Conservation (phyloP, 2,113 vertebrate genomes). For the Thamnophis sirtalis region DNA sequence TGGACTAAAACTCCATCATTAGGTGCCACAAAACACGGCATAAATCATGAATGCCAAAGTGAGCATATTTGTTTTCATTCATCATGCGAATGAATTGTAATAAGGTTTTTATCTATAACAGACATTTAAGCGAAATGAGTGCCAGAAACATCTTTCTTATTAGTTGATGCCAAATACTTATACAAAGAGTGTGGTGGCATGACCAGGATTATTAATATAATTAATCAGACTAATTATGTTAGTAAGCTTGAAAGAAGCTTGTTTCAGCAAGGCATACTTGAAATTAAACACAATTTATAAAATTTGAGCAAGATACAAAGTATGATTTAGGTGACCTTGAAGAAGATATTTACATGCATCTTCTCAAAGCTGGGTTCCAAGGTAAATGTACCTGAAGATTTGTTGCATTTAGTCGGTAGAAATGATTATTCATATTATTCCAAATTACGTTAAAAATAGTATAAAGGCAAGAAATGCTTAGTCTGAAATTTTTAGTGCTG, state of each 20-base stretch:
- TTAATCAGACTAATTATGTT: background rate
- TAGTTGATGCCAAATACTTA: background rate
- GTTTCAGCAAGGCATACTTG: background rate
- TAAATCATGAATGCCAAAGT: background rate
- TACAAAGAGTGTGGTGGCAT: background rate
- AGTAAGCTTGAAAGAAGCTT: background rate
- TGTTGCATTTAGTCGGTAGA: background rate
- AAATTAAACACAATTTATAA: background rate
- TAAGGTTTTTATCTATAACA: background rate
- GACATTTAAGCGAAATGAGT: background rate
- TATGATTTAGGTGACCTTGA: background rate
- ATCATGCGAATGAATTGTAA: background rate
- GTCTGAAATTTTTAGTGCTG: background rate
- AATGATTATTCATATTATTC: background rate
- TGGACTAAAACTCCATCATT: background rate
- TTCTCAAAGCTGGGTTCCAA: background rate
- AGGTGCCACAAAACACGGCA: background rate
- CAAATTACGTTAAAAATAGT: background rate
- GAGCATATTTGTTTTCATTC: background rate
- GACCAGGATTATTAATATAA: background rate
- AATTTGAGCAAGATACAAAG: background rate
- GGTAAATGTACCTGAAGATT: background rate
- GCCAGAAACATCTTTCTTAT: background rate
- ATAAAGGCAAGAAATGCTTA: background rate
- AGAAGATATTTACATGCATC: background rate